Base-by-base conservation (phyloP, 2,888 invertebrate species). In the Tetragnatha montana region DNA sequence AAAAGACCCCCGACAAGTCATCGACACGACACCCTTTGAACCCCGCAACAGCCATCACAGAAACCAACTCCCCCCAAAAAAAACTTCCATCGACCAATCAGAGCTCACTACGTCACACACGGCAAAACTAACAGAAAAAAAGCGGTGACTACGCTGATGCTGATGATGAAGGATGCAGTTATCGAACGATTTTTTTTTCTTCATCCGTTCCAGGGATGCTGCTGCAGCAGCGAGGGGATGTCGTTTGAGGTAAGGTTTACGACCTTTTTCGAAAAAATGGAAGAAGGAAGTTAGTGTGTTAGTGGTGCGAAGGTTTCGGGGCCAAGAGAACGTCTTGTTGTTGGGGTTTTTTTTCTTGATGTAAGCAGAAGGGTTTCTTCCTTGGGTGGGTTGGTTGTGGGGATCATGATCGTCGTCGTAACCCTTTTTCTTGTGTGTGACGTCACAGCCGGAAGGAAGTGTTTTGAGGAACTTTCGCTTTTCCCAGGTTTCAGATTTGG, bases 171-270 rank as follows among this genome's bases (percentile, higher is more conserved):
- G 71, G 89, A 89, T 89, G 89, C 89, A 35, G 85, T 60, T n/a
- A 73, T 75, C 84, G 70, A 71, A 78, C 73, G 81, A 88, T 80
- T 74, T 83, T 71, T 88, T 88, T 89, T 80, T 71, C 76, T 50
- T 60, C 49, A 19, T 69, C 60, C 49, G 50, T 49, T 60, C 73
- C 22, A 70, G 75, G 75, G 86, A 81, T 50, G 79, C 79, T 78
- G 75, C 73, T 75, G 71, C 21, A 12, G 71, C 35, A 12, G 71
- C 35, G 71, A 71, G 70, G 82, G n/a, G 22, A 47, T 49, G 49
- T 82, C 82, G 82, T 82, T 70, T 85, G 85, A 89, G 89, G 85
- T 85, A 86, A 89, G 85, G 89, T 89, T 89, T 89, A 73, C 73
- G 89, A 89, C 89, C 89, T 73, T 74, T 84, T 74, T 89, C 60